Base-by-base conservation (phyloP, 2,888 invertebrate species). In the Anoplius nigerrimus region DNA sequence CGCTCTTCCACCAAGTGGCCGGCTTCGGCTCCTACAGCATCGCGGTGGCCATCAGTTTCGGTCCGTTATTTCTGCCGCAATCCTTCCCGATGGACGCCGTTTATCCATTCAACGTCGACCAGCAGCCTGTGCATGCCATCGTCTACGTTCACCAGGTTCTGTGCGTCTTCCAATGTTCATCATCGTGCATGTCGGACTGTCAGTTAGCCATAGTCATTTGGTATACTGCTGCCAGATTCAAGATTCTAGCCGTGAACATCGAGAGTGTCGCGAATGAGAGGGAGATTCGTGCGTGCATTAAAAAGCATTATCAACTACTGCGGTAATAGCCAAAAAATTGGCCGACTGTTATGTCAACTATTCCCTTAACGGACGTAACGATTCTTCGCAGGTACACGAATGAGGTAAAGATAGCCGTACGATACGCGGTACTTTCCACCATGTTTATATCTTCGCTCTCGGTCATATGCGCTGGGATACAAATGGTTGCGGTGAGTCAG, bases 31-130 rank as follows among this genome's bases (percentile, higher is more conserved):
- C 77, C n/a, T 34, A 34, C 11, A 34, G 34, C 11, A 34, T 34
- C 11, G 72, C 83, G 1, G 74, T 72, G 0, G 56, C 74, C 0
- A 66, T 81, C 5, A 82, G 86, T 54, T 78, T 60, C 11, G 78
- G 77, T 0, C 87, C 87, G 0, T 4, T 86, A 18, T 61, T 85
- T 0, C 77, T 74, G 16, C 58, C 67, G 0, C 79, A 81, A 45
- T 34, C 71, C 1, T 75, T 87, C 11, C 87, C 87, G 4, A 78
- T 79, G 0, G 76, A 82, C 20, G 73, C 82, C 0, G 78, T 80
- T 70, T 87, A 86, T 73, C 87, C 86, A 20, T 86, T 87, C 73
- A 22, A 77, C 0, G 64, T 80, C 2, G 71, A 84, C 34, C 11
- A 62, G 8, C 61, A 69, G 2, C 65, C 66, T 2, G 18, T 74